Evolutionary conservation across 2,797 vertebrate genomes (phyloP).

Genomic region (Hippocampus kuda): DNA sequence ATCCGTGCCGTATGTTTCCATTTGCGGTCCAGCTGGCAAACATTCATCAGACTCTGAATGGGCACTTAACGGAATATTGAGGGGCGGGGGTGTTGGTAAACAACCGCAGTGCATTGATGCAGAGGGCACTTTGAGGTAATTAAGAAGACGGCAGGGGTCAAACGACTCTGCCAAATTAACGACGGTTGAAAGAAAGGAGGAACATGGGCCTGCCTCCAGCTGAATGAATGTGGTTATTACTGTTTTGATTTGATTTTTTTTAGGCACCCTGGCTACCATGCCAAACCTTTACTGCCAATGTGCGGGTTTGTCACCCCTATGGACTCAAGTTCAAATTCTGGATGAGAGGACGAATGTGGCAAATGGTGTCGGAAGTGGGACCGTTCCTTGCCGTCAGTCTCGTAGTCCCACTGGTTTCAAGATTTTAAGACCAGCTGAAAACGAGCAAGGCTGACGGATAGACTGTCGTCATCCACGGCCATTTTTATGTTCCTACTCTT

Average conservation of each 20-base stretch:
- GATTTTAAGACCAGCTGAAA: too few relatives aligned
- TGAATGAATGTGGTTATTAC: not conserved
- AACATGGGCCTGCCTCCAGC: not conserved
- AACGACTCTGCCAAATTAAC: constrained; percentile 11
- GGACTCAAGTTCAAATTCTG: not conserved
- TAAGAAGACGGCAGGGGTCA: constrained; percentile 7
- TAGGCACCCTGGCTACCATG: too few relatives aligned
- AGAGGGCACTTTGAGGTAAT: constrained; percentile 22
- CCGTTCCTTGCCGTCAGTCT: not conserved
- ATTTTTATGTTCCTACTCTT: too few relatives aligned
- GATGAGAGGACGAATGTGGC: not conserved
- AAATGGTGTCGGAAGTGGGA: too few relatives aligned
- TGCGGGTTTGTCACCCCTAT: not conserved
- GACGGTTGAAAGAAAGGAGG: constrained; percentile 7
- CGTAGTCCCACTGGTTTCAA: too few relatives aligned
- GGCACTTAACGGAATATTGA: not conserved
- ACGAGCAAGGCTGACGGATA: too few relatives aligned
- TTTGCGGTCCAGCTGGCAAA: constrained; percentile 4
- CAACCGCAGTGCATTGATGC: constrained; percentile 7
- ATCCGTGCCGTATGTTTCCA: constrained; percentile 8
- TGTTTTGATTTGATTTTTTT: too few relatives aligned
- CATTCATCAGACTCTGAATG: constrained; percentile 22
- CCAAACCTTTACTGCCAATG: not conserved
- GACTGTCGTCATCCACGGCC: too few relatives aligned
- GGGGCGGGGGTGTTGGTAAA: constrained; percentile 1